Percentiles rank a stretch among this genome's conserved stretches.
Evolutionary conservation across 2,113 vertebrate species (phyloP).

Genomic region (Microcebus griseorufus): DNA sequence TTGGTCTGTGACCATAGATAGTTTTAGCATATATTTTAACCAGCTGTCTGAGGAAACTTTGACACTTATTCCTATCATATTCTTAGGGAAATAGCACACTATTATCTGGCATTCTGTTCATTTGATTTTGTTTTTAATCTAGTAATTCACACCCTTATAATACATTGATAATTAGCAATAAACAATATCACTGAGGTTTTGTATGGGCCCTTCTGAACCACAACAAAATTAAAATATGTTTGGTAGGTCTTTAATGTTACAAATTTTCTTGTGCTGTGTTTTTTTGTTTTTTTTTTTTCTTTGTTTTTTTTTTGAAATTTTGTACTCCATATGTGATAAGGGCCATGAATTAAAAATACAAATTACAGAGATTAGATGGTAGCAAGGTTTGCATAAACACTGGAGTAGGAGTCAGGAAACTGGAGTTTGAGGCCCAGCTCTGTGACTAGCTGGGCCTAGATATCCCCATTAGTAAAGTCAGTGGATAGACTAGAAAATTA

Average conservation of each 20-base stretch:
- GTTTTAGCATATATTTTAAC: neutral
- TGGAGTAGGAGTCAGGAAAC: neutral
- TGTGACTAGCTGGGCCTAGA: neutral
- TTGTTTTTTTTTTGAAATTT: neutral
- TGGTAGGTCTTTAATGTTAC: neutral
- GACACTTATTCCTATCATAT: neutral
- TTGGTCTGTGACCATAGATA: neutral
- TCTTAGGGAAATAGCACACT: neutral
- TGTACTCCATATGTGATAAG: neutral
- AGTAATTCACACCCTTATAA: neutral
- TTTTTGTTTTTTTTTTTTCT: neutral
- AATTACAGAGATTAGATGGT: neutral
- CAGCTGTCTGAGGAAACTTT: neutral
- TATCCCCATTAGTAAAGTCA: neutral
- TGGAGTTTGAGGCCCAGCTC: neutral
- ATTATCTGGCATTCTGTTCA: neutral
- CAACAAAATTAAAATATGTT: constrained; percentile 13
- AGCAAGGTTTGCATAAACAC: neutral
- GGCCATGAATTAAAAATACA: neutral
- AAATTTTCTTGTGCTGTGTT: neutral
- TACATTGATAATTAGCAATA: neutral
- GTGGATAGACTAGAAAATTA: neutral
- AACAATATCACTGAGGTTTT: neutral
- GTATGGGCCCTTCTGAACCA: neutral
- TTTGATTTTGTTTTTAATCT: constrained; percentile 29